These are phyloP conservation scores for Anguilla marmorata DNA, from an alignment of 2,797 vertebrate genomes.

Conservation along the genomic window DNA sequence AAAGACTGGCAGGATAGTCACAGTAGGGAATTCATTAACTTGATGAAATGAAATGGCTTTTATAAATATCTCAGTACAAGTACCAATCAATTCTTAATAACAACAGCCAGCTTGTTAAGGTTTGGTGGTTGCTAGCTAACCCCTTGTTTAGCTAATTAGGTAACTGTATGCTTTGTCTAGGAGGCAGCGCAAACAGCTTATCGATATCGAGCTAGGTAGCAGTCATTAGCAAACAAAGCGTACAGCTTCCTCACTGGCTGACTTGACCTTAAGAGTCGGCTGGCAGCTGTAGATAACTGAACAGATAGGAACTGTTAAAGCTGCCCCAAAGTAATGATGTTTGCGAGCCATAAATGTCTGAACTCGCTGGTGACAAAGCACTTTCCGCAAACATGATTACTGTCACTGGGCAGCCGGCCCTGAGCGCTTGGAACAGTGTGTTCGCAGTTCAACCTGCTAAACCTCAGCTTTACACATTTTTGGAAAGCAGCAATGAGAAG, in stretches of 20 bases:
- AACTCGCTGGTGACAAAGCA: not conserved
- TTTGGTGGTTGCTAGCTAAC: not conserved
- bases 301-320: not conserved
- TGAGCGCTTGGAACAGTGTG: not conserved
- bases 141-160: not conserved
- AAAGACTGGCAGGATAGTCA: not conserved
- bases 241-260: not conserved
- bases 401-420: not conserved
- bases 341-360: not conserved
- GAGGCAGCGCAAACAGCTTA: not conserved
- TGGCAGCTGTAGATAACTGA: not conserved
- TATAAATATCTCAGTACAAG: not conserved
- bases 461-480: constrained; percentile 38
- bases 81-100: not conserved
- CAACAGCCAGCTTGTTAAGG: not conserved
- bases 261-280: not conserved
- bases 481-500: constrained; percentile 31
- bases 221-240: not conserved
- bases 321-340: not conserved
- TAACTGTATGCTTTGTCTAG: not conserved
- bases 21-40: not conserved
- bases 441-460: constrained; percentile 57
- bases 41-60: not conserved
- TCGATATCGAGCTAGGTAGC: not conserved
- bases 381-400: not conserved